Base-by-base conservation (phyloP, 2,113 vertebrate species). In the Cinclus cinclus region DNA sequence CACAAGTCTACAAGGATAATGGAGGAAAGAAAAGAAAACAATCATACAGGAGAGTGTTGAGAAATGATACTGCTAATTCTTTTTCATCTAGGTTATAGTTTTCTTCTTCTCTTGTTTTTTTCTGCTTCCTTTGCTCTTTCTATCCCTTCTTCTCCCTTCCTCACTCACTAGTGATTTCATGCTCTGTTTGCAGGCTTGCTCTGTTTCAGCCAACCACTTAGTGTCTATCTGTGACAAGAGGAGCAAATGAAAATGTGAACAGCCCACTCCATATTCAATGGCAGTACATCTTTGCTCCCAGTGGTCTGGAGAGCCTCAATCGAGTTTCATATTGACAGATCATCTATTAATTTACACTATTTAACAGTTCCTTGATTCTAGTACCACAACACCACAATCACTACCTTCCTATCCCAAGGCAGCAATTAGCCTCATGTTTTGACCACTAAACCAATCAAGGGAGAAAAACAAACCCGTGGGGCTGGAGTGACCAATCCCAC, bases 221-320 rank as follows among this genome's bases (percentile, higher is more conserved):
- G 24, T 13, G 37, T n/a, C 37, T 20, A 33, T 25, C 15, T 58
- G 22, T 31, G 37, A 50, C 44, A 47, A 89, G 69, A 58, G 8
- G 20, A 94, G 28, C 13, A 50, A 92, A 90, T 8, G 12, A 30
- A 91, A 78, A 13, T 1, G 0, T 16, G 46, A 85, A 37, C 39
- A 37, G 31, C 23, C 28, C 47, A 22, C 33, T 46, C 42, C 50
- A 77, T 0, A 0, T 33, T 77, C 18, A 64, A 2, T 27, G 23
- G 24, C 55, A 60, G 16, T 30, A 56, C 25, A 52, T 16, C 24
- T 88, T 83, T 76, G 10, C 15, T 92, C 33, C 30, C 59, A 79
- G 39, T 31, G 28, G 11, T 37, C 47, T 73, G 46, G 18, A 78
- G 63, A 80, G 50, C 41, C 49, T 77, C 35, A 50, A 39, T 62